These are phyloP conservation scores for Neodiprion pinetum DNA, from an alignment of 1,140 invertebrate species.

Conservation along the genomic window DNA sequence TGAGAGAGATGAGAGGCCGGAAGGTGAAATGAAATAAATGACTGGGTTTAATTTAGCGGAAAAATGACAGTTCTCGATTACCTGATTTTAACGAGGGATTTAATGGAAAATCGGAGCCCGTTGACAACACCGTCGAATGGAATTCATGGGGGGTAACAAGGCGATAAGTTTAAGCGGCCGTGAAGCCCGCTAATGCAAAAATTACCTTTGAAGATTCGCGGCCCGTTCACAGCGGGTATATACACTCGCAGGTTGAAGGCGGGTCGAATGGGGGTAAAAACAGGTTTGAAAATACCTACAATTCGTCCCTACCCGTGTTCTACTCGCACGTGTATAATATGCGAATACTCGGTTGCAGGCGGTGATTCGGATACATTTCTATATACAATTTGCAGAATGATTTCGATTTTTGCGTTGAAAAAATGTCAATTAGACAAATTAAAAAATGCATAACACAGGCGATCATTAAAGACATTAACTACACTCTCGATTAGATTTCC, in stretches of 20 bases:
- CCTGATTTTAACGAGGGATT: not conserved
- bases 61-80: conserved; percentile 2
- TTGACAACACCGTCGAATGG: not conserved
- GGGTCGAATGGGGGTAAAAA: not conserved
- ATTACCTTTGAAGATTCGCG: conserved; percentile 5
- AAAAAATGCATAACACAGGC: too few relatives aligned
- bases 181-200: conserved; percentile 4
- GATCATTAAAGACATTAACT: too few relatives aligned
- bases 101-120: not conserved
- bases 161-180: conserved; percentile 1
- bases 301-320: too few relatives aligned
- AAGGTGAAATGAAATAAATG: not conserved
- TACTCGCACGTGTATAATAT: too few relatives aligned
- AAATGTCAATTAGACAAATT: too few relatives aligned
- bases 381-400: too few relatives aligned
- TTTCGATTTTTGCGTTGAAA: too few relatives aligned
- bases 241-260: not conserved
- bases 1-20: not conserved
- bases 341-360: too few relatives aligned
- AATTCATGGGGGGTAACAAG: conserved; percentile 4
- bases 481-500: too few relatives aligned
- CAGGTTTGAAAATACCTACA: not conserved
- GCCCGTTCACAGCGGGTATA: not conserved
- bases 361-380: too few relatives aligned
- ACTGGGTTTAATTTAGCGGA: not conserved